Evolutionary conservation across 2,888 invertebrate species (phyloP).

Genomic region (Spodoptera picta): DNA sequence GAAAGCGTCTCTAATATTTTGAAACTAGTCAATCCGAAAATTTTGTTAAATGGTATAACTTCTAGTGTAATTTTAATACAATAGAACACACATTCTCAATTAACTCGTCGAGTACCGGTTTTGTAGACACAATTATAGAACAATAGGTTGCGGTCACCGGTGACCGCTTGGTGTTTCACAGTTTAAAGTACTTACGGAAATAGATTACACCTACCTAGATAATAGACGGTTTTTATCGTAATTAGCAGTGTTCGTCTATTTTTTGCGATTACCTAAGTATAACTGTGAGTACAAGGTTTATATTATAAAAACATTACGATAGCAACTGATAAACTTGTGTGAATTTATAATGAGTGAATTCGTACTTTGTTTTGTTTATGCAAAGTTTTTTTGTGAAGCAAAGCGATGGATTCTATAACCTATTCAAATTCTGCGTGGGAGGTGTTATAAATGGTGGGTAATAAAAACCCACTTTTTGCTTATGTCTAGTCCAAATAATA

Average conservation of each 20-base stretch:
- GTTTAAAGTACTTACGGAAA: no score
- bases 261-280: not conserved
- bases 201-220: no score
- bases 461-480: constrained; percentile 8
- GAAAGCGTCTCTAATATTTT: no score
- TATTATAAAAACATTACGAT: constrained; percentile 15
- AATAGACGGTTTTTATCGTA: no score
- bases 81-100: no score
- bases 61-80: no score
- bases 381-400: constrained; percentile 19
- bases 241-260: constrained; percentile 2
- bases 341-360: constrained; percentile 24
- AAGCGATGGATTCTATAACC: constrained; percentile 17
- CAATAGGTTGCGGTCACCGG: no score
- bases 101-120: no score
- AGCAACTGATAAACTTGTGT: constrained; percentile 8
- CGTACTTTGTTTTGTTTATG: constrained; percentile 18
- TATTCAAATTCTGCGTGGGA: constrained; percentile 14
- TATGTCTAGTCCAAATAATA: constrained; percentile 12
- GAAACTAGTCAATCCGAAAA: no score
- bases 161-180: no score
- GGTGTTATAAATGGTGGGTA: constrained; percentile 7
- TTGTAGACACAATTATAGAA: no score
- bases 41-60: no score
- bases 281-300: not conserved